Base-by-base conservation (phyloP, 2,797 vertebrate genomes). In the Fistularia commersonii region DNA sequence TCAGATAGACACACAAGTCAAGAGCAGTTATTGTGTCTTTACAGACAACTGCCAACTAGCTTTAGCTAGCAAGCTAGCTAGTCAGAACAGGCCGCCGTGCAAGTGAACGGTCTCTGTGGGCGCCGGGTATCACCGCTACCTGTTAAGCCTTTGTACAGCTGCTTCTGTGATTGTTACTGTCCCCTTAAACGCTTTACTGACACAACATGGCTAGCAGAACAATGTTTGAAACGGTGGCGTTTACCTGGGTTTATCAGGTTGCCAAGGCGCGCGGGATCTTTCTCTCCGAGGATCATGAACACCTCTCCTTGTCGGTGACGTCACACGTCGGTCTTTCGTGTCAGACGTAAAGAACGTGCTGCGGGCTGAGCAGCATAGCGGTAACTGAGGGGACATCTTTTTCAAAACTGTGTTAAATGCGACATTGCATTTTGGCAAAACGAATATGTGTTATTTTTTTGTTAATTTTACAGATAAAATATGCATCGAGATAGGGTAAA, bases 271-370 rank as follows among this genome's bases (percentile, higher is more conserved):
- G 90, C 91, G 90, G 88, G 88, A 88, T 88, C 86, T 90, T 89
- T 88, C 88, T 89, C 85, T 91, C 89, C 87, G 86, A 89, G 82
- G 86, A 90, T 90, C 91, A 86, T 90, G 90, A 91, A 90, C 90
- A 89, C 88, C 89, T 88, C 87, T 88, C 84, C 88, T 82, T 80
- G 83, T 80, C 72, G 68, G 7, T 92, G 85, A 91, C 90, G 91
- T 91, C 86, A 91, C 74, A 48, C 88, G 89, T 82, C 79, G 64
- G 62, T 75, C 65, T 75, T 74, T 75, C 69, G 74, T 74, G 14
- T 48, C 59, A 61, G 45, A 87, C 89, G 87, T 86, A 82, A 74
- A 76, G 65, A 59, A 48, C 54, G 65, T 60, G 75, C 66, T 56
- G 72, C 46, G 41, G 43, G 23, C 64, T 48, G 66, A 48, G 58